Conservation (phyloP, 2,888 invertebrate genomes). For the Sinelater perroti region DNA sequence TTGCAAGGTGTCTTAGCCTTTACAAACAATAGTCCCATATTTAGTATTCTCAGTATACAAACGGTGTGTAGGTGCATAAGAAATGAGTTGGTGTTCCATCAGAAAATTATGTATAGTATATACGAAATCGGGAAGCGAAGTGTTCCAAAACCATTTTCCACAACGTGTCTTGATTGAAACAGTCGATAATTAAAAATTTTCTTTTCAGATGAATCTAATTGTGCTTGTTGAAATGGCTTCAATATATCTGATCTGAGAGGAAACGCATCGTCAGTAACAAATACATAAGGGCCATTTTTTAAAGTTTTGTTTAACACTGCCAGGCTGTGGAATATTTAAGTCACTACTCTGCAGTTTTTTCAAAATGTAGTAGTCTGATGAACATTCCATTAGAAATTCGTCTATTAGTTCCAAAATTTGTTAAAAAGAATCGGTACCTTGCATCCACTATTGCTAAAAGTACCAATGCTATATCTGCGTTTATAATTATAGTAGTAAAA, state of each 20-base stretch:
- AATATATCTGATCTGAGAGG: slow-evolving; percentile 32
- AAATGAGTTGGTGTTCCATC: slow-evolving; percentile 1
- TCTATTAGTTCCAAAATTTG: slow-evolving; percentile 36
- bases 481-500: too few species aligned
- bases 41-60: slow-evolving; percentile 36
- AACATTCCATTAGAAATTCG: background rate
- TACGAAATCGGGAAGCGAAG: slow-evolving; percentile 37
- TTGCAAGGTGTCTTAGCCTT: slow-evolving; percentile 31
- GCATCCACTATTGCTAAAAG: too few species aligned
- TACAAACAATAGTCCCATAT: slow-evolving; percentile 20
- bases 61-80: slow-evolving; percentile 29
- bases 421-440: too few species aligned
- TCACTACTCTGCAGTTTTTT: slow-evolving; percentile 23
- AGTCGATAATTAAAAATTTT: slow-evolving; percentile 36
- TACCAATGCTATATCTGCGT: too few species aligned
- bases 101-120: slow-evolving; percentile 37
- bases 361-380: slow-evolving; percentile 16
- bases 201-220: slow-evolving; percentile 12
- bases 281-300: slow-evolving; percentile 35
- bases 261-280: slow-evolving; percentile 38
- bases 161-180: slow-evolving; percentile 37
- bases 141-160: slow-evolving; percentile 43
- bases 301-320: slow-evolving; percentile 17
- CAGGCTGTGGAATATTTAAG: slow-evolving; percentile 28
- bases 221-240: slow-evolving; percentile 29